Evolutionary conservation across 2,888 invertebrate species (phyloP).

Genomic region (Spatulosminthurus flaviceps): DNA sequence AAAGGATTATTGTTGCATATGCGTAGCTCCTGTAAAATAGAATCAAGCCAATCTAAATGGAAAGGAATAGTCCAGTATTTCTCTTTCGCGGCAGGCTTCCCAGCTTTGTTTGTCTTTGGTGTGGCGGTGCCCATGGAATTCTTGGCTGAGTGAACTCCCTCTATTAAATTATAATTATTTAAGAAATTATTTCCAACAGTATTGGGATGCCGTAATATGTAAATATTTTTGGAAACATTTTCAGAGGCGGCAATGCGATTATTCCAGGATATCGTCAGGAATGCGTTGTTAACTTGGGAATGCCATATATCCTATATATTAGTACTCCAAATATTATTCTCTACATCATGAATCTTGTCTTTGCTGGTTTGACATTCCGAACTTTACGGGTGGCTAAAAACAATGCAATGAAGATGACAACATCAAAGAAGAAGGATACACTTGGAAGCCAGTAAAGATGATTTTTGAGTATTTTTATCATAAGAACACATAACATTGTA

Average conservation of each 20-base stretch:
- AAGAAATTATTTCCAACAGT: too few relatives aligned
- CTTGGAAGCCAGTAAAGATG: not conserved
- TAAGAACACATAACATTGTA: too few relatives aligned
- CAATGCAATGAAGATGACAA: not conserved
- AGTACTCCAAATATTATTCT: not conserved
- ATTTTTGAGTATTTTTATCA: not conserved
- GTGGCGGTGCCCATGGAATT: not conserved
- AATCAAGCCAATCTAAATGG: too few relatives aligned
- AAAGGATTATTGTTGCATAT: too few relatives aligned
- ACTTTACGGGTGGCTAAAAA: not conserved
- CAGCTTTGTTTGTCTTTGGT: not conserved
- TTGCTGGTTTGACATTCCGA: not conserved
- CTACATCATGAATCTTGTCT: not conserved
- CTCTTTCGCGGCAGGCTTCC: not conserved
- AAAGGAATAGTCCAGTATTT: too few relatives aligned
- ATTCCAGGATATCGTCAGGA: not conserved
- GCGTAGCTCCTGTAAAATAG: too few relatives aligned
- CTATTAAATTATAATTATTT: not conserved
- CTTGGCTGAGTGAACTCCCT: not conserved
- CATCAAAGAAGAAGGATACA: not conserved
- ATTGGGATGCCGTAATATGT: not conserved
- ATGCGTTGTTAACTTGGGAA: not conserved
- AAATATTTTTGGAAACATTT: not conserved
- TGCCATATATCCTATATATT: not conserved
- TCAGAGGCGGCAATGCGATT: not conserved